Conservation (phyloP, 2,797 vertebrate genomes). For the Epinephelus coioides region DNA sequence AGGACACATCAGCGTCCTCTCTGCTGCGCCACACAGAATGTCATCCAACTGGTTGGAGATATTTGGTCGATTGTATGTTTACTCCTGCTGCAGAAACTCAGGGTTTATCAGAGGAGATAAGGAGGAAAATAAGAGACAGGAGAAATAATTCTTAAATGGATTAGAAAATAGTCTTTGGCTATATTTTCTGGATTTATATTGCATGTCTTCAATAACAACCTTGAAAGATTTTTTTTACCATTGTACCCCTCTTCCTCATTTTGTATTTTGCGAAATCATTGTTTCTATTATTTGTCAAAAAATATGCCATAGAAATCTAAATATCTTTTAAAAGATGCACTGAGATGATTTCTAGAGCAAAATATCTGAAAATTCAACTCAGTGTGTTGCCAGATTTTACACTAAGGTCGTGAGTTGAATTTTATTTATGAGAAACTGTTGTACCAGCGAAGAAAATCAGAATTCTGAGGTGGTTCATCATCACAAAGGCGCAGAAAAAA, state of each 20-base stretch:
- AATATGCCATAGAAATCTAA: background rate
- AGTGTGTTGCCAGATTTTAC: background rate
- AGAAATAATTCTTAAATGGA: background rate
- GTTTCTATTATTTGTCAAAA: too few relatives aligned
- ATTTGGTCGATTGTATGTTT: conserved; percentile 3
- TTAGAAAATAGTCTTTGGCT: background rate
- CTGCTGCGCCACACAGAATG: background rate
- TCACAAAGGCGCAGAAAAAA: background rate
- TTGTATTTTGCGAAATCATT: background rate
- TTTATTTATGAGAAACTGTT: background rate
- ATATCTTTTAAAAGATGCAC: background rate
- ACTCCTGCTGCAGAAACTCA: background rate
- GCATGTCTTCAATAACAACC: background rate
- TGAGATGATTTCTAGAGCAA: background rate
- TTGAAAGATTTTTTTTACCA: too few relatives aligned
- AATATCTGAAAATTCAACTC: background rate
- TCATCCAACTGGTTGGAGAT: background rate
- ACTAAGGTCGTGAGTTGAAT: background rate
- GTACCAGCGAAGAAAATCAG: background rate
- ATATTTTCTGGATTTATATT: background rate
- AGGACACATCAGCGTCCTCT: conserved; percentile 27
- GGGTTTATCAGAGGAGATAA: background rate
- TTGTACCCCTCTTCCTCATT: background rate
- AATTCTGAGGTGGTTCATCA: background rate
- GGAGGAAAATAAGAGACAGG: background rate